Evolutionary conservation across 2,113 vertebrate species (phyloP).

Genomic region (Cynocephalus volans): DNA sequence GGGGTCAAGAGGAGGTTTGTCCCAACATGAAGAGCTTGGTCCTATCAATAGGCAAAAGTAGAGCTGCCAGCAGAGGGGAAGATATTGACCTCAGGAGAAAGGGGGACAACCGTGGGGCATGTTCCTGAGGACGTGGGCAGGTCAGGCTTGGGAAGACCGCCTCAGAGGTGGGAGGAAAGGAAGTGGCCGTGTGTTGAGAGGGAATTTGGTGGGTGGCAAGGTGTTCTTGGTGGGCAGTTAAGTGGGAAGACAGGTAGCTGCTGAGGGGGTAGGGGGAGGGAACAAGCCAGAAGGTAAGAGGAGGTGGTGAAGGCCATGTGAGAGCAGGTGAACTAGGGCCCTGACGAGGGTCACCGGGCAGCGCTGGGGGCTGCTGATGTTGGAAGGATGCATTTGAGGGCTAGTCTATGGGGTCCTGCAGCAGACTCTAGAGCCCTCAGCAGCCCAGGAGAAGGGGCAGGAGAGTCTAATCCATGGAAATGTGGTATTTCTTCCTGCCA

Average conservation of each 20-base stretch:
- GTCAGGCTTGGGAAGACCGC: background rate
- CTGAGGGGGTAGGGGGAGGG: background rate
- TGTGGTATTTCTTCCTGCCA: background rate
- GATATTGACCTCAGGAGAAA: background rate
- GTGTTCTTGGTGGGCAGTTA: background rate
- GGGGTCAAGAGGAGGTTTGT: background rate
- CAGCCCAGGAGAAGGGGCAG: background rate
- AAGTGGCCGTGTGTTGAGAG: background rate
- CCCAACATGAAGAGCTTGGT: background rate
- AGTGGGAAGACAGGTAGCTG: background rate
- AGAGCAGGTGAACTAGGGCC: background rate
- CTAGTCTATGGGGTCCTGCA: background rate
- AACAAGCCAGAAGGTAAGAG: background rate
- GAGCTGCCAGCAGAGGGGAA: background rate
- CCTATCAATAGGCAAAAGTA: background rate
- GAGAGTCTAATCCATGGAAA: background rate
- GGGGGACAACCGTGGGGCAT: rapidly evolving
- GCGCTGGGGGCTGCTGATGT: background rate
- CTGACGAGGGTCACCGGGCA: background rate
- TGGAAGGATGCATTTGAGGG: background rate
- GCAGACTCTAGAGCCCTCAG: background rate
- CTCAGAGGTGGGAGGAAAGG: background rate
- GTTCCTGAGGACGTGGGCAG: background rate
- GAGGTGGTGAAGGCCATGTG: background rate
- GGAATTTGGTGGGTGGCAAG: background rate